These are phyloP conservation scores for Cotesia congregata DNA, from an alignment of 2,888 invertebrate genomes.

Conservation along the genomic window DNA sequence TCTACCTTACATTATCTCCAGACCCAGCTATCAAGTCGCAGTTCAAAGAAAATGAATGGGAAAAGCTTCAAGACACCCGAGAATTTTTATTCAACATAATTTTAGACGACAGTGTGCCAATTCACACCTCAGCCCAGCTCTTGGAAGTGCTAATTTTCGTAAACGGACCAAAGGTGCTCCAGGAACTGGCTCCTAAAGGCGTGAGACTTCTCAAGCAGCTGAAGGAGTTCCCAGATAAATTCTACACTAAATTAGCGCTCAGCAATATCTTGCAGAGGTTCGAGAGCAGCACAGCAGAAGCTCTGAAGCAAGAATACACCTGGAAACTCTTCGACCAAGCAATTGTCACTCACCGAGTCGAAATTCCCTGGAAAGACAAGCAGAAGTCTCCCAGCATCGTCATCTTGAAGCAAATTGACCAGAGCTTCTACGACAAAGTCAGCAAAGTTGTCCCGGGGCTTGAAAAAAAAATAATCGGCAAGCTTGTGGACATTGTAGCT, in stretches of 20 bases:
- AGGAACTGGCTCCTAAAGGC: slow-evolving; percentile 64
- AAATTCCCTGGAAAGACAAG: slow-evolving; percentile 69
- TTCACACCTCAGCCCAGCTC: slow-evolving; percentile 72
- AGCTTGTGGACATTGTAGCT: slow-evolving; percentile 63
- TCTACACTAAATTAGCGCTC: slow-evolving; percentile 73
- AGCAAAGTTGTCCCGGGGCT: slow-evolving; percentile 49
- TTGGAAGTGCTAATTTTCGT: slow-evolving; percentile 71
- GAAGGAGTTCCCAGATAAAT: slow-evolving; percentile 46
- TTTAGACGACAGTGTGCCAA: slow-evolving; percentile 68
- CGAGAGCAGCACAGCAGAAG: slow-evolving; percentile 71
- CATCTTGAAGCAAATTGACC: slow-evolving; percentile 74
- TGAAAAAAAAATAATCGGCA: slow-evolving; percentile 57
- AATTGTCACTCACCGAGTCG: slow-evolving; percentile 72
- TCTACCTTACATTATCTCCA: slow-evolving; percentile 76
- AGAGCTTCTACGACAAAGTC: slow-evolving; percentile 71
- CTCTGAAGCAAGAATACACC: slow-evolving; percentile 70
- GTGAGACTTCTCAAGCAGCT: slow-evolving; percentile 47
- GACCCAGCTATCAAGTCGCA: slow-evolving; percentile 69
- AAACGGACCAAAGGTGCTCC: slow-evolving; percentile 71
- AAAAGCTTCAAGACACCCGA: slow-evolving; percentile 55
- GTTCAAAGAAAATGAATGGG: slow-evolving; percentile 50
- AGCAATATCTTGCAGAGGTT: slow-evolving; percentile 74
- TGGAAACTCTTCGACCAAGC: slow-evolving; percentile 75
- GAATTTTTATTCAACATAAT: slow-evolving; percentile 63
- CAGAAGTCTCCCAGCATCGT: slow-evolving; percentile 70